These are phyloP conservation scores for Lepas anatifera DNA, from an alignment of 2,888 invertebrate genomes.

Conservation along the genomic window DNA sequence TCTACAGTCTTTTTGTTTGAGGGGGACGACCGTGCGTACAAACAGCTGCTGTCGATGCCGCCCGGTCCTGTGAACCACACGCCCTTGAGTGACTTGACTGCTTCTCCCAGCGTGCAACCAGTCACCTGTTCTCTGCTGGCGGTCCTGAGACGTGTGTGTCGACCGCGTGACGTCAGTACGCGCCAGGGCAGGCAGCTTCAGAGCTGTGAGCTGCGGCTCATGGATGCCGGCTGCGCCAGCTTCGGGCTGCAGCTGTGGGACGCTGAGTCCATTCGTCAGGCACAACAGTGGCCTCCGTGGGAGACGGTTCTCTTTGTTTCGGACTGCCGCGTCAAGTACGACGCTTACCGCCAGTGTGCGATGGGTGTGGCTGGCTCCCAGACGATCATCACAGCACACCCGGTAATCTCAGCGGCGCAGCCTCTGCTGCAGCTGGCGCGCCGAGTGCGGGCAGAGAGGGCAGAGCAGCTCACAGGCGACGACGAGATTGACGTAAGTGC, in stretches of 20 bases:
- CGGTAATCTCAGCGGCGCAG: not conserved
- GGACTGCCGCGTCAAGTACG: slow-evolving; percentile 2
- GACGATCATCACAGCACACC: not conserved
- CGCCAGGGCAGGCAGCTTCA: not conserved
- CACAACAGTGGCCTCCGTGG: not conserved
- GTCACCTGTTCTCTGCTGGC: not conserved
- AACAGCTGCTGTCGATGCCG: not conserved
- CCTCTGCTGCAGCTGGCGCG: not conserved
- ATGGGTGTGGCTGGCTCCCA: not conserved
- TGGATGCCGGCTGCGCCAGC: not conserved
- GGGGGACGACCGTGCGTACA: not conserved
- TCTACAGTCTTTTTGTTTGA: not conserved
- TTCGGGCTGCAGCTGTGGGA: slow-evolving; percentile 4
- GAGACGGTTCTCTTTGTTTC: not conserved
- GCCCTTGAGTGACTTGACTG: not conserved
- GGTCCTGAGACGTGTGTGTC: not conserved
- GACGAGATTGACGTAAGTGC: not conserved
- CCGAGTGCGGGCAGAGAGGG: not conserved
- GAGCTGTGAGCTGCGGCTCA: not conserved
- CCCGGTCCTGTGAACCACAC: not conserved
- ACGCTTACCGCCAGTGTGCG: not conserved
- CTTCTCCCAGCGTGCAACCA: not conserved
- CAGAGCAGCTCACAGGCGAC: not conserved
- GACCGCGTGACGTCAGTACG: not conserved
- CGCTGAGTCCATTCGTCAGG: not conserved